Evolutionary conservation across 2,797 vertebrate species (phyloP).

Genomic region (Myripristis jacobus): DNA sequence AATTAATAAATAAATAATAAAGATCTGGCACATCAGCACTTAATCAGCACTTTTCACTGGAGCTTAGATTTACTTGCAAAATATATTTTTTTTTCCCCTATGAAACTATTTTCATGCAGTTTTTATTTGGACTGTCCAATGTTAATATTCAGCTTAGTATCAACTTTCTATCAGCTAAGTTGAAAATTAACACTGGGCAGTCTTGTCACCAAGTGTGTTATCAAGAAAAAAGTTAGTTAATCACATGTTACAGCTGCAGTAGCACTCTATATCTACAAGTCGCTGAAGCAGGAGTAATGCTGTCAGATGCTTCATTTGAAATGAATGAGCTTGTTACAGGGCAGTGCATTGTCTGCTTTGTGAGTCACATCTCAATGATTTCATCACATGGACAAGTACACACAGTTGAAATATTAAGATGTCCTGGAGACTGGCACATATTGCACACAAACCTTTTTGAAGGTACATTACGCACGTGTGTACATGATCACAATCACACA

Average conservation of each 20-base stretch:
- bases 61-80: neutral
- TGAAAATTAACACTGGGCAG: too few species aligned
- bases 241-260: neutral
- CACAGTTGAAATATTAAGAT: neutral
- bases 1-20: too few species aligned
- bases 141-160: too few species aligned
- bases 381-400: neutral
- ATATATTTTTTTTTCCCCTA: neutral
- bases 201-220: too few species aligned
- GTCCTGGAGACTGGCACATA: too few species aligned
- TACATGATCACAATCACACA: slow-evolving; percentile 11
- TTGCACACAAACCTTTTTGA: neutral
- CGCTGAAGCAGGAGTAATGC: neutral
- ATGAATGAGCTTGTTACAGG: neutral
- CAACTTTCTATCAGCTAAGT: too few species aligned
- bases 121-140: too few species aligned
- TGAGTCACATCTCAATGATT: neutral
- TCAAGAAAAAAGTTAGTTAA: neutral
- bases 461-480: slow-evolving; percentile 2
- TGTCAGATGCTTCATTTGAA: neutral
- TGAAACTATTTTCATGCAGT: too few species aligned
- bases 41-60: neutral
- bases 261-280: neutral
- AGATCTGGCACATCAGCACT: too few species aligned
- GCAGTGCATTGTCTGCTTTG: too few species aligned